A percentile compares a stretch with the other conserved stretches of the same genome.
These are phyloP conservation scores for Chaetoderma sp. DNA, from an alignment of 2,888 invertebrate genomes.

Conservation along the genomic window DNA sequence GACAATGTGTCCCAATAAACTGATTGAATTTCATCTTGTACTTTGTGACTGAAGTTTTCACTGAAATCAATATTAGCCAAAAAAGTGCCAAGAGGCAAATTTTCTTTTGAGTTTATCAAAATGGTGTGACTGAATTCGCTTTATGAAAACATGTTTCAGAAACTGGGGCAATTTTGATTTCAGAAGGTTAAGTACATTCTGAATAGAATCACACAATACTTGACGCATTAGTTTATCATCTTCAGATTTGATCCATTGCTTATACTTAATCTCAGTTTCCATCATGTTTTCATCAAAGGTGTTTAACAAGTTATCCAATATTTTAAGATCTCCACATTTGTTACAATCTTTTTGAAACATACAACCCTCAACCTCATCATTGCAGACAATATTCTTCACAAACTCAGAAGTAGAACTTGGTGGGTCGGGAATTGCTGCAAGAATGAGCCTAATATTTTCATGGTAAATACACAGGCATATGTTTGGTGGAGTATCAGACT, in stretches of 20 bases:
- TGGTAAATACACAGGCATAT: constrained; percentile 22
- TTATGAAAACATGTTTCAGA: constrained; percentile 17
- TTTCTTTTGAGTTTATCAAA: constrained; percentile 5
- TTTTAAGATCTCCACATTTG: too few species aligned
- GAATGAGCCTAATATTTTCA: constrained; percentile 15
- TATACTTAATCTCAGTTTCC: constrained; percentile 1
- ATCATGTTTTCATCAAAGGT: not conserved
- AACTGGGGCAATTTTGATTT: not conserved
- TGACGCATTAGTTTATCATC: constrained; percentile 1
- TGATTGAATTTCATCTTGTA: constrained; percentile 25
- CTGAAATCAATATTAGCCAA: constrained; percentile 26
- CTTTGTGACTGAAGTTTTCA: constrained; percentile 10
- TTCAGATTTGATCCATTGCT: not conserved
- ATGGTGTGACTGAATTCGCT: constrained; percentile 8
- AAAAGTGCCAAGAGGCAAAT: not conserved
- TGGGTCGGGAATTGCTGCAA: constrained; percentile 9
- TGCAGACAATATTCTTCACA: constrained; percentile 1
- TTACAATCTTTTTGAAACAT: constrained; percentile 9
- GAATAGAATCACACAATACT: not conserved
- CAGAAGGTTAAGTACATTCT: not conserved
- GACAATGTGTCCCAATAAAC: constrained; percentile 20
- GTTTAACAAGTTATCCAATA: too few species aligned
- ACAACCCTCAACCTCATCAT: not conserved
- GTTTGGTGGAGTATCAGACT: constrained; percentile 9
- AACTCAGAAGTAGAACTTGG: not conserved